Evolutionary conservation across 2,888 invertebrate genomes (phyloP).

Genomic region (Biston stratarius): DNA sequence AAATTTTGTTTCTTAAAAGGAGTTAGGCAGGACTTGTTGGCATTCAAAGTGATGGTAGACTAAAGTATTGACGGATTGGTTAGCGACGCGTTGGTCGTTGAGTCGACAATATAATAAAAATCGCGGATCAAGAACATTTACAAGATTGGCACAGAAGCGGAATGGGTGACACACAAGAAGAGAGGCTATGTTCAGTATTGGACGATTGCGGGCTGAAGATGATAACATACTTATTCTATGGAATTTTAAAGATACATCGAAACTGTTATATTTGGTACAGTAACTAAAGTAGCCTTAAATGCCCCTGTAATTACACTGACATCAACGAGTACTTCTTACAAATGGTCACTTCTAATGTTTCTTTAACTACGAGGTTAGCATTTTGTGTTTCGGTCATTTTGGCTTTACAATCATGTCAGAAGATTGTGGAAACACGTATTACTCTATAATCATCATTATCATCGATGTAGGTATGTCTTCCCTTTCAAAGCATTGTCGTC

Average conservation of each 20-base stretch:
- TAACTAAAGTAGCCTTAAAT: slow-evolving; percentile 20
- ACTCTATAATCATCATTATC: slow-evolving; percentile 7
- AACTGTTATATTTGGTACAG: slow-evolving; percentile 7
- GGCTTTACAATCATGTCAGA: slow-evolving; percentile 13
- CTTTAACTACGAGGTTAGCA: slow-evolving; percentile 23
- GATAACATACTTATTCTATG: no score
- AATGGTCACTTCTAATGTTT: slow-evolving; percentile 21
- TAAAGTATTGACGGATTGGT: no score
- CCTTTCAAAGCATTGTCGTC: not conserved
- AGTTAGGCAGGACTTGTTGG: no score
- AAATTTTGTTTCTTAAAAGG: no score
- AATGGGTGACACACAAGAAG: no score
- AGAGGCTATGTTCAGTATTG: no score
- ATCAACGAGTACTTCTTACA: slow-evolving; percentile 12
- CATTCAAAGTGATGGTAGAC: no score
- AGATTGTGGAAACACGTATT: slow-evolving; percentile 9
- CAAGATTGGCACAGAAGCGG: no score
- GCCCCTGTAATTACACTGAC: slow-evolving; percentile 20
- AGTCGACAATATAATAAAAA: no score
- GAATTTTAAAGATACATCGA: not conserved
- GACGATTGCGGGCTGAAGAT: no score
- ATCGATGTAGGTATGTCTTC: not conserved
- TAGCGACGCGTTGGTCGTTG: no score
- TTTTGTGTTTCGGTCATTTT: slow-evolving; percentile 14
- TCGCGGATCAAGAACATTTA: no score